Evolutionary conservation across 2,797 vertebrate species (phyloP).

Genomic region (Rhinogobio ventralis): DNA sequence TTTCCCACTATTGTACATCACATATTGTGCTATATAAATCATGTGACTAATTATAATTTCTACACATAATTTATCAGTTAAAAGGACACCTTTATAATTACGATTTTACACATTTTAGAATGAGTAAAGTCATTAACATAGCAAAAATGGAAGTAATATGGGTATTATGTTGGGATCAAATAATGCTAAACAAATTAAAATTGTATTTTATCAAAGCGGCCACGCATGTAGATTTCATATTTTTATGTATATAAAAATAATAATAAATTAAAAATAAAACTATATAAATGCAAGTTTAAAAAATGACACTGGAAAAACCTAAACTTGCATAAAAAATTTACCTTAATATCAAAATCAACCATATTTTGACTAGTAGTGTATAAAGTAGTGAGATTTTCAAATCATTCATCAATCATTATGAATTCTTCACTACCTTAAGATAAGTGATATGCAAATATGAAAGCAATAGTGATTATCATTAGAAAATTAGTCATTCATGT

Average conservation of each 20-base stretch:
- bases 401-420: not conserved
- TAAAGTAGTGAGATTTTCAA: too few relatives aligned
- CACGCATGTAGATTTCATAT: not conserved
- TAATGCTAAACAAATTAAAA: not conserved
- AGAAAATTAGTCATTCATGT: not conserved
- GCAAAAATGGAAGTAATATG: not conserved
- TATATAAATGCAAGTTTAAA: not conserved
- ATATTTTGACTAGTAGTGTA: not conserved
- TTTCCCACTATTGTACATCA: not conserved
- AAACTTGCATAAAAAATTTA: not conserved
- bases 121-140: not conserved
- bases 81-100: not conserved
- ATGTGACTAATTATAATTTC: not conserved
- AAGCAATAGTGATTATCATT: conserved; percentile 1
- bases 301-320: not conserved
- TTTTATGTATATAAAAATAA: not conserved
- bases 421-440: not conserved
- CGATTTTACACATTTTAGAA: not conserved
- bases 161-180: not conserved
- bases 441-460: not conserved
- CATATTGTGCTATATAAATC: not conserved
- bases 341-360: not conserved
- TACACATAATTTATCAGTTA: not conserved
- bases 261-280: too few relatives aligned
- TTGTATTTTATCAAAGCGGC: not conserved